Conservation (phyloP, 2,113 vertebrate species). For the Chlorocebus sabaeus region DNA sequence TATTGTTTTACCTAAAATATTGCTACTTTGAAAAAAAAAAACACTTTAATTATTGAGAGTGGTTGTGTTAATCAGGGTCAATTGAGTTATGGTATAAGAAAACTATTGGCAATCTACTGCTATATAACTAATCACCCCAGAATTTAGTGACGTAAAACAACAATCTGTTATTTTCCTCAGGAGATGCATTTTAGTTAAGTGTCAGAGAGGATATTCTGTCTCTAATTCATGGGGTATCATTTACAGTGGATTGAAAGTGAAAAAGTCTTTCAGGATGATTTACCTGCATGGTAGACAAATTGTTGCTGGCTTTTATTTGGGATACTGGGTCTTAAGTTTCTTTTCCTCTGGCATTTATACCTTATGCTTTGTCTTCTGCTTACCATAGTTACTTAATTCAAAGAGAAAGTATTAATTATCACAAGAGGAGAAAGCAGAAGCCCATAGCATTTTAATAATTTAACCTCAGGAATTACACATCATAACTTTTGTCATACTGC, state of each 20-base stretch:
- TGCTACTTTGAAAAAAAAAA: background rate
- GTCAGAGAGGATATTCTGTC: rapidly evolving
- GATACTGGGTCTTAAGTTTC: background rate
- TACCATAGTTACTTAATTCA: background rate
- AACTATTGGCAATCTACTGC: background rate
- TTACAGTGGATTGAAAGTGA: background rate
- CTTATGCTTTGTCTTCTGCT: background rate
- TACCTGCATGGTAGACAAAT: background rate
- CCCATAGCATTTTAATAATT: background rate
- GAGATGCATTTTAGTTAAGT: background rate
- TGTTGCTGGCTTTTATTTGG: background rate
- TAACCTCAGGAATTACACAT: background rate
- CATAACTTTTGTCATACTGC: no score
- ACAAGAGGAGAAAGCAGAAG: background rate
- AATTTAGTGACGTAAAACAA: background rate
- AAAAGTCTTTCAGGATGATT: background rate
- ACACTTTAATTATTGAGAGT: background rate
- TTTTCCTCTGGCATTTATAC: background rate
- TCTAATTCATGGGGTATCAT: background rate
- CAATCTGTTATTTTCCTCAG: background rate
- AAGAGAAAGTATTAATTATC: background rate
- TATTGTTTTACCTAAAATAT: background rate
- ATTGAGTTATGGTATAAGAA: background rate
- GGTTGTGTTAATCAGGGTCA: background rate
- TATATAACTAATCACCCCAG: background rate